Percentiles rank a stretch among this genome's conserved stretches.
These are phyloP conservation scores for Chaetodon auriga DNA, from an alignment of 2,113 vertebrate species.

Conservation along the genomic window DNA sequence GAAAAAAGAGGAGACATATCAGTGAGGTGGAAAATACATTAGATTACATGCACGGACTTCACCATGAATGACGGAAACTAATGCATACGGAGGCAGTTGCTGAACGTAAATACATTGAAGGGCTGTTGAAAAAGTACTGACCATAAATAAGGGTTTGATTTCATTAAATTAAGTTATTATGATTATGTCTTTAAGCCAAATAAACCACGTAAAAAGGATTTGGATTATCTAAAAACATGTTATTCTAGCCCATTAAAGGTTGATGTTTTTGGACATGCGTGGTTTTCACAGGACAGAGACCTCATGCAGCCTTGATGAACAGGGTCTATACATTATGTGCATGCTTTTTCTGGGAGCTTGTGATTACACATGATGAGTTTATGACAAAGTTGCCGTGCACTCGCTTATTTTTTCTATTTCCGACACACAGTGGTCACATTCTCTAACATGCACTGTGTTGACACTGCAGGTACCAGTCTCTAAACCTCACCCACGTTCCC, in stretches of 20 bases:
- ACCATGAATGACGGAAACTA: not conserved
- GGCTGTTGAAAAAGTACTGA: not conserved
- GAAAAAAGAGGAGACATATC: not conserved
- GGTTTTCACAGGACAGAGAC: not conserved
- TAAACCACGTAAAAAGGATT: not conserved
- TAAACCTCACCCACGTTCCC: slow-evolving; percentile 97
- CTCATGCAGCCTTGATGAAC: not conserved
- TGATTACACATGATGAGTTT: not conserved
- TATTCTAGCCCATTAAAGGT: not conserved
- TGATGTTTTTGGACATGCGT: not conserved
- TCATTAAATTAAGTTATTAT: not conserved
- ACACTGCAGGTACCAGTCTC: slow-evolving; percentile 94
- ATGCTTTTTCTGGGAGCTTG: not conserved
- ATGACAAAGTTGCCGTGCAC: not conserved
- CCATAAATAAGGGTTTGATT: not conserved
- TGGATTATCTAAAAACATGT: not conserved
- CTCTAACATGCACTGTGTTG: not conserved
- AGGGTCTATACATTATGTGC: not conserved
- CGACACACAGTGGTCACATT: not conserved
- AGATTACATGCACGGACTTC: not conserved
- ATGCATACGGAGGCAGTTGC: not conserved
- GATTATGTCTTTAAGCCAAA: too few species aligned
- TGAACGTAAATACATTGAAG: not conserved
- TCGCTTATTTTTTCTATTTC: not conserved
- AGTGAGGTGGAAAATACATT: not conserved